Conservation (phyloP, 37 sponge, comb jelly and placozoan species). For the Amphimedon queenslandica region DNA sequence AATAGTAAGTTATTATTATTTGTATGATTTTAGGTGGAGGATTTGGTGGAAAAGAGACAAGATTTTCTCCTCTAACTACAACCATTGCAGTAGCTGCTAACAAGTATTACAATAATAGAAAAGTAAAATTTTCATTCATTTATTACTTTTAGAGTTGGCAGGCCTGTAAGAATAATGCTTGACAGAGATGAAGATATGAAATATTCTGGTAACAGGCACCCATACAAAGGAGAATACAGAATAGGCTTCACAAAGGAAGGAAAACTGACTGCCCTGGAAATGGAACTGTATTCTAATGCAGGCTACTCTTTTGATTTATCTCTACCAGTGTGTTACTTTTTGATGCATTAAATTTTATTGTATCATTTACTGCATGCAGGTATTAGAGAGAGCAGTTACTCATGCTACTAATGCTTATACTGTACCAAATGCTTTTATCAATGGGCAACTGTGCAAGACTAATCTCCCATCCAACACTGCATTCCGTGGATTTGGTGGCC, state of each 20-base stretch:
- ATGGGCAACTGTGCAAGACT: constrained; percentile 57
- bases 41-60: constrained; percentile 89
- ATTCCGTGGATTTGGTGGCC: constrained; percentile 88
- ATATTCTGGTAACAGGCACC: constrained; percentile 72
- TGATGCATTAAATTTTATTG: not conserved
- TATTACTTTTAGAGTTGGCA: constrained; percentile 26
- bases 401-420: constrained; percentile 66
- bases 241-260: constrained; percentile 80
- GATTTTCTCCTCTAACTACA: constrained; percentile 29
- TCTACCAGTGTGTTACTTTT: constrained; percentile 33
- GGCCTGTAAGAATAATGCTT: constrained; percentile 66
- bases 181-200: constrained; percentile 89
- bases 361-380: constrained; percentile 11
- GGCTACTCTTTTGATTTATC: constrained; percentile 73
- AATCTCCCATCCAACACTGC: constrained; percentile 84
- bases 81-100: constrained; percentile 84
- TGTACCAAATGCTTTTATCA: constrained; percentile 53
- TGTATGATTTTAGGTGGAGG: constrained; percentile 62
- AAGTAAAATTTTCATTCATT: no score
- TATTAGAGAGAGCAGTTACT: constrained; percentile 55
- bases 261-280: constrained; percentile 39
- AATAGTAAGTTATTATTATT: not conserved
- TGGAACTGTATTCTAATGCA: constrained; percentile 72
- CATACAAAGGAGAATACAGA: constrained; percentile 74
- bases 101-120: no score